A percentile compares a stretch with the other conserved stretches of the same genome.
These are phyloP conservation scores for Platycheirus albimanus DNA, from an alignment of 2,888 invertebrate genomes.

Conservation along the genomic window DNA sequence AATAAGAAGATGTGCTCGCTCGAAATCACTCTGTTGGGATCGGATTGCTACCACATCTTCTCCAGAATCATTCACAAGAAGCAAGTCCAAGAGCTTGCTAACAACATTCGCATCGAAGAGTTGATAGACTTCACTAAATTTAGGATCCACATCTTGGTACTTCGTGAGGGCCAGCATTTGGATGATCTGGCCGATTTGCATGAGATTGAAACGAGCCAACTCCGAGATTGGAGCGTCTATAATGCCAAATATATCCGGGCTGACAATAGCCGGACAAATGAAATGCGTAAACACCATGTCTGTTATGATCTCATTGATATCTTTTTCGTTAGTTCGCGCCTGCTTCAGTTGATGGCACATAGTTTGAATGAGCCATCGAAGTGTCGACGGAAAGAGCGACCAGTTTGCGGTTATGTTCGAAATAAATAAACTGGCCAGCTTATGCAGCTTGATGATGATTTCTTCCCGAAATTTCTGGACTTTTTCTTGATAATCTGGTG, in stretches of 20 bases:
- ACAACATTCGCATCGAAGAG: conserved; percentile 92
- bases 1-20: conserved; percentile 87
- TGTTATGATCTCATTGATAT: conserved; percentile 88
- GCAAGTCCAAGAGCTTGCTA: conserved; percentile 89
- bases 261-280: conserved; percentile 97
- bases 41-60: conserved; percentile 82
- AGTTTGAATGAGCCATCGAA: conserved; percentile 95
- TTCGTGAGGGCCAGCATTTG: conserved; percentile 94
- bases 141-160: conserved; percentile 89
- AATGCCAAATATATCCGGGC: conserved; percentile 97
- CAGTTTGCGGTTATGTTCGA: conserved; percentile 91
- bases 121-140: conserved; percentile 89
- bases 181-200: conserved; percentile 95
- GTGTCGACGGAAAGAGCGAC: conserved; percentile 94
- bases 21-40: conserved; percentile 84
- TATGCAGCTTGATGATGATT: conserved; percentile 90
- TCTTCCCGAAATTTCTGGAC: conserved; percentile 90
- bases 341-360: conserved; percentile 88
- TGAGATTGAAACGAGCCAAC: conserved; percentile 93
- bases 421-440: conserved; percentile 92
- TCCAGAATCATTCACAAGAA: conserved; percentile 83
- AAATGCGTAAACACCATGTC: conserved; percentile 97
- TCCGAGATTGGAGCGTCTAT: conserved; percentile 96
- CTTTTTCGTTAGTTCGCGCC: conserved; percentile 80
- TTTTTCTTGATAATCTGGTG: conserved; percentile 88